Base-by-base conservation (phyloP, 2,888 invertebrate species). In the Metalampra italica region DNA sequence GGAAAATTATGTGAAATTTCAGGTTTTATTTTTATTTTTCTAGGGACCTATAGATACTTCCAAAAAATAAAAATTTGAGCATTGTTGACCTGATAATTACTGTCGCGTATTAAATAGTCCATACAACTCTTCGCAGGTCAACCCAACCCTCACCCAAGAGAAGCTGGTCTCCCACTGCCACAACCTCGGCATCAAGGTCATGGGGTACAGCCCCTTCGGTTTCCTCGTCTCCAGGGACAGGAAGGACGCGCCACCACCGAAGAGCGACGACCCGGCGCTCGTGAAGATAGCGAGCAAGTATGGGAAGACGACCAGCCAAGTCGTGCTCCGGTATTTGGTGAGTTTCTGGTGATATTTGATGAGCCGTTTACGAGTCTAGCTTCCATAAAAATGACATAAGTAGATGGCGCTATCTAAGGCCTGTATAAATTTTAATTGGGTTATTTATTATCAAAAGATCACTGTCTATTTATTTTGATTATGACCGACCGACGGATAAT, bases 101-200 rank as follows among this genome's bases (percentile, higher is more conserved):
- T n/a, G n/a, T n/a, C n/a, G n/a, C n/a, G n/a, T n/a, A n/a, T n/a
- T n/a, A n/a, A n/a, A n/a, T n/a, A n/a, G n/a, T n/a, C n/a, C n/a
- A n/a, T n/a, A n/a, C n/a, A n/a, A n/a, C n/a, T 34, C 11, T 42
- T 45, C 56, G 0, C 82, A 92, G 90, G 82, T 91, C 1, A 90
- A 88, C 60, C 93, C 95, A 0, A 93, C 94, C 46, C 74, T 94
- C 9, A 93, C 93, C 38, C 94, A 96, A 67, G 92, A 91, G 52
- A 89, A 92, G 46, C 62, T 95, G 36, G 91, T 93, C 0, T 80
- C 92, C 1, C 95, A 92, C 57, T 93, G 95, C 66, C 91, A 91
- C 47, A 76, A 91, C 22, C 90, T 91, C n/a, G 91, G 88, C 11
- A 92, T 97, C 15, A 82, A 90, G 0, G 75, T 97, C 53, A 93